These are phyloP conservation scores for Pongo abelii DNA, from an alignment of 2,113 vertebrate genomes.

Conservation along the genomic window DNA sequence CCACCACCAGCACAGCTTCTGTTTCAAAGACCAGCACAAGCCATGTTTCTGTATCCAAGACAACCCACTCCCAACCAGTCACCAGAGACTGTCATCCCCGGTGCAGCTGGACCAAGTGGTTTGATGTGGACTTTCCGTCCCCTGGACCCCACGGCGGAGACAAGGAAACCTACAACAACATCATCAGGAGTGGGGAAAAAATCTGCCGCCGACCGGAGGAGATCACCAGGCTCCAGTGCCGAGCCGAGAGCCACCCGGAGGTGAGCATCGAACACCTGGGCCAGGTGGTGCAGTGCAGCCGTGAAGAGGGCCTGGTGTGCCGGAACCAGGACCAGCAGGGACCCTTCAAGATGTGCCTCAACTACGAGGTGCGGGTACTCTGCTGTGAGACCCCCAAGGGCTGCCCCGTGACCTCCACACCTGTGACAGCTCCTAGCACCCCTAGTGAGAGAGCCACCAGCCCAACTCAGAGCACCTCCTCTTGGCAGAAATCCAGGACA, in stretches of 20 bases:
- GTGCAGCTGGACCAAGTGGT: conserved; percentile 82
- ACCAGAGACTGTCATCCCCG: background rate
- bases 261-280: conserved; percentile 51
- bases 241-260: conserved; percentile 49
- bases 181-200: conserved; percentile 54
- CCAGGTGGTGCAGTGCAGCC: conserved; percentile 78
- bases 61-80: fast-evolving
- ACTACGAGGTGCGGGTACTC: conserved; percentile 72
- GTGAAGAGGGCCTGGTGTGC: conserved; percentile 64
- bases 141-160: conserved; percentile 70
- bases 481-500: no score
- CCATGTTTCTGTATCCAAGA: background rate
- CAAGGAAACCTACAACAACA: conserved; percentile 78
- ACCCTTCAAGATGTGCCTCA: conserved; percentile 53
- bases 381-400: conserved; percentile 24
- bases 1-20: no score
- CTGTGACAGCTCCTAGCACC: no score
- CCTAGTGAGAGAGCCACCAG: no score
- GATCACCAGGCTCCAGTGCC: conserved; percentile 73
- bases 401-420: background rate
- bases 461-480: no score
- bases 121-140: conserved; percentile 74
- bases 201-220: conserved; percentile 65
- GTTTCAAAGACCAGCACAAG: background rate
- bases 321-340: conserved; percentile 77